Percentiles rank a stretch among this genome's conserved stretches.
Conservation (phyloP, 2,797 vertebrate species). For the Paedocypris micromegethes region DNA sequence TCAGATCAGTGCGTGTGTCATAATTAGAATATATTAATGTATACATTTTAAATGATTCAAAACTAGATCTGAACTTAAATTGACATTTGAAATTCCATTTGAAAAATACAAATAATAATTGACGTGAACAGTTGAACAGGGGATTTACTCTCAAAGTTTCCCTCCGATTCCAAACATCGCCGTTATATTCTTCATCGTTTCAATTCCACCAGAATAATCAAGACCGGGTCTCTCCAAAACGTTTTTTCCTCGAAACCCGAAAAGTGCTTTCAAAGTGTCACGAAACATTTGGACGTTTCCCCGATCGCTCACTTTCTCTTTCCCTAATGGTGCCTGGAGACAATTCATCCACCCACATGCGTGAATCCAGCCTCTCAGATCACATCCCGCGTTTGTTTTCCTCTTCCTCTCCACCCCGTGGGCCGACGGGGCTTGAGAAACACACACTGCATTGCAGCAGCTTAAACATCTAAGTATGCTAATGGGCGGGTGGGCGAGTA, state of each 20-base stretch:
- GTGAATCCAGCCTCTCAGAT: conserved; percentile 9
- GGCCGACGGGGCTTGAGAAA: conserved; percentile 22
- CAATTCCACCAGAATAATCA: conserved; percentile 22
- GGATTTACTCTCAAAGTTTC: conserved; percentile 13
- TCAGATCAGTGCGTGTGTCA: no score
- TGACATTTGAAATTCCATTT: no score
- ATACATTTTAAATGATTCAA: no score
- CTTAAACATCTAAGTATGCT: conserved; percentile 60
- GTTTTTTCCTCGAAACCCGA: no score
- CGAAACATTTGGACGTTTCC: conserved; percentile 7
- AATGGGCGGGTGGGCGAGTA: conserved; percentile 48
- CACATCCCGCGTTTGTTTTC: conserved; percentile 11
- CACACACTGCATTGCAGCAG: conserved; percentile 52
- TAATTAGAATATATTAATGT: no score
- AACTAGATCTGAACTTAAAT: no score
- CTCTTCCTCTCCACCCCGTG: conserved; percentile 6
- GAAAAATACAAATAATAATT: no score
- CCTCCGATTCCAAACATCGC: conserved; percentile 13
- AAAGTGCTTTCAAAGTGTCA: conserved; percentile 24
- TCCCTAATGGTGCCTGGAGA: conserved; percentile 11
- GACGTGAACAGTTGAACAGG: no score
- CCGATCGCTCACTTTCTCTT: conserved; percentile 8
- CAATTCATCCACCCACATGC: conserved; percentile 22
- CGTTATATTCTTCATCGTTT: conserved; percentile 28
- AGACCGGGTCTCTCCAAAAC: conserved; percentile 4